Evolutionary conservation across 2,888 invertebrate genomes (phyloP).

Genomic region (Bruchidius siliquastri): DNA sequence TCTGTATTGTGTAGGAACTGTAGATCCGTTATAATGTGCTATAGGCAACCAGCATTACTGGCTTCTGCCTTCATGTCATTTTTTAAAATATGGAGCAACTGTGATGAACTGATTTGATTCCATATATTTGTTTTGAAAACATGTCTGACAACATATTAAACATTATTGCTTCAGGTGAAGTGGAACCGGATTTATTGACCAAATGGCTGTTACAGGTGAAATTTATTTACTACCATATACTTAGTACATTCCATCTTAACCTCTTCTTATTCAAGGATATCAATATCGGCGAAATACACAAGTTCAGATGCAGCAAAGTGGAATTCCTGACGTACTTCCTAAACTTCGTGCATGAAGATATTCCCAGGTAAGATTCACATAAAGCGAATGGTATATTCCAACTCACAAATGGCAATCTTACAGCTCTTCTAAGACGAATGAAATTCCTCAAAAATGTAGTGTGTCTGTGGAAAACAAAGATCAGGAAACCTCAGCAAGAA

Average conservation of each 20-base stretch:
- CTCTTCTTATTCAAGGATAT: conserved; percentile 21
- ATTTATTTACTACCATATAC: no score
- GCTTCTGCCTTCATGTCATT: no score
- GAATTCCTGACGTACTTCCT: conserved; percentile 43
- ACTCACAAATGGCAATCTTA: background rate
- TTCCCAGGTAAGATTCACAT: conserved; percentile 30
- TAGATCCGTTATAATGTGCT: no score
- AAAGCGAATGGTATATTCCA: background rate
- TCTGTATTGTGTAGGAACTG: no score
- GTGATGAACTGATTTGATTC: background rate
- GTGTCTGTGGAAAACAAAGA: background rate
- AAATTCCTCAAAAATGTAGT: background rate
- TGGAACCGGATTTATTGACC: conserved; percentile 43
- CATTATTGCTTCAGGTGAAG: conserved; percentile 48
- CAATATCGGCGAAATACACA: conserved; percentile 14
- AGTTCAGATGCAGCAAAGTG: conserved; percentile 28
- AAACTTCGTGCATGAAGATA: conserved; percentile 41
- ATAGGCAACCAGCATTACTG: no score
- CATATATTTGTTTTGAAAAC: background rate
- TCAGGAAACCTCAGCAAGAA: conserved; percentile 1
- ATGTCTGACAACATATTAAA: conserved; percentile 42
- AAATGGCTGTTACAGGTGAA: conserved; percentile 51
- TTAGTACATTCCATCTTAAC: conserved; percentile 9
- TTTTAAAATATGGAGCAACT: background rate
- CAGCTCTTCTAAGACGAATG: background rate